Evolutionary conservation across 2,797 vertebrate species (phyloP).

Genomic region (Phoeniculus purpureus): DNA sequence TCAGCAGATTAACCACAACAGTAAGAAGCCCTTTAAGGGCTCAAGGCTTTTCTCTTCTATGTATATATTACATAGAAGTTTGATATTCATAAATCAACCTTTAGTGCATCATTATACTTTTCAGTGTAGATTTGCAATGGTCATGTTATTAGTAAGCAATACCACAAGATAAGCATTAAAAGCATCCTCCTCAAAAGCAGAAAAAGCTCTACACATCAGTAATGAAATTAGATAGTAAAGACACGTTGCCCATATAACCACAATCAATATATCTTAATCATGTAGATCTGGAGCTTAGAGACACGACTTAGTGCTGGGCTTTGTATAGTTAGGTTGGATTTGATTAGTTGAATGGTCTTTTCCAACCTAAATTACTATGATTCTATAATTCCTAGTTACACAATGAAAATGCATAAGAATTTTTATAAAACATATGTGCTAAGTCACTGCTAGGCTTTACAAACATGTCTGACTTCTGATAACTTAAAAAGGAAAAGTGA

Average conservation of each 20-base stretch:
- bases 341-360: too few species aligned
- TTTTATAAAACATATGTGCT: background rate
- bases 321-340: too few species aligned
- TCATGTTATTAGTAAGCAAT: background rate
- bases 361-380: too few species aligned
- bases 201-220: background rate
- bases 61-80: background rate
- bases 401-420: background rate
- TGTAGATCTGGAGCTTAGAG: too few species aligned
- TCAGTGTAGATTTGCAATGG: background rate
- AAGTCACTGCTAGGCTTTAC: background rate
- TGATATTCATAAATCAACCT: background rate
- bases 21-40: constrained; percentile 28
- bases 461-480: background rate
- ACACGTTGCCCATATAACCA: background rate
- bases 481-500: background rate
- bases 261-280: background rate
- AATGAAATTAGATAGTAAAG: background rate
- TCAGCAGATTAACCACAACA: constrained; percentile 56
- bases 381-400: background rate
- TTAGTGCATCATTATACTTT: background rate
- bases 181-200: background rate
- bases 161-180: background rate
- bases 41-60: background rate
- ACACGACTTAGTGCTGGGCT: too few species aligned